Evolutionary conservation across 2,113 vertebrate species (phyloP), one percentile per base, ranked within the genome.

Genomic region (Pelodiscus sinensis): DNA sequence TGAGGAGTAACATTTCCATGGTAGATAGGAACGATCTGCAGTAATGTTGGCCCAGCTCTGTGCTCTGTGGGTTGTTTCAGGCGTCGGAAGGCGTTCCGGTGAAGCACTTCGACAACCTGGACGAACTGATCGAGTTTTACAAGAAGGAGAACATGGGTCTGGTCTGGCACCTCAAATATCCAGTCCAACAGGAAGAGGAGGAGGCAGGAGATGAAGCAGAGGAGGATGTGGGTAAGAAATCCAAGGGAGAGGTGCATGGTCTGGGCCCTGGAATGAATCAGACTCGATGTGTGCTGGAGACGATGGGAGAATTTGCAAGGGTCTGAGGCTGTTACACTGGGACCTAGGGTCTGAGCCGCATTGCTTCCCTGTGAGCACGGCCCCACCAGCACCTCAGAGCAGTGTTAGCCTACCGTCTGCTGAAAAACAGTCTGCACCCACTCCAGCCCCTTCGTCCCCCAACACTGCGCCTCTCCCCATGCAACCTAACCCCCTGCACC

Each of bases 81-180:
- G 99, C 99, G 4, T 99, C 99, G 1, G 99, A 99, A 77, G 99
- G 99, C 0, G 99, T 99, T 89, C 98, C 99, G 0, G 98, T 99
- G 97, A 98, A 98, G 87, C 99, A 99, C 97, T 99, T 99, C 75
- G 92, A 98, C 15, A 97, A 97, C 92, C 94, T 99, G 89, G 97
- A 98, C 56, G 99, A 99, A 82, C 98, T 99, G 95, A 99, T 99
- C 93, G 99, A 99, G n/a, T 99, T 99, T 16, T 99, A 99, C 95
- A 98, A 98, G 97, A 99, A 98, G 88, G 99, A 99, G 89, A 99
- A 99, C 97, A 98, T 99, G 98, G 99, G 99, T 2, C 97, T 99
- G 94, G 96, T 99, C 58, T 99, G 99, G 90, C 98, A 99, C 71
- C 98, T 99, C 93, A 99, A 99, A 96, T 99, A 98, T 68, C 96